Evolutionary conservation across 2,888 invertebrate species (phyloP).

Genomic region (Meiosimyza decipiens): DNA sequence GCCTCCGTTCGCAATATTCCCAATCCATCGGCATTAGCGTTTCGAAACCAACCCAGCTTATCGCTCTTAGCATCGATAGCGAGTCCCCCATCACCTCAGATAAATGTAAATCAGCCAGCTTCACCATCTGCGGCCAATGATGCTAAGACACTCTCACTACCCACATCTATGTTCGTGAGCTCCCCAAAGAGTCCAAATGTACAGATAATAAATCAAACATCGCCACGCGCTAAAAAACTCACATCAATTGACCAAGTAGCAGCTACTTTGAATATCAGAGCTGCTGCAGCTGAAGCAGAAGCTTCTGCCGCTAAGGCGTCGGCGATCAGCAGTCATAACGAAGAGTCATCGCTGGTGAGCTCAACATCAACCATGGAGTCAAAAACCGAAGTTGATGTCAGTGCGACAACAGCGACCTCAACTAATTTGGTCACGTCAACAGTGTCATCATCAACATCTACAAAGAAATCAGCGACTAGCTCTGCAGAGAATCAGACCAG

Average conservation of each 20-base stretch:
- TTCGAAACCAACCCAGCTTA: slow-evolving; percentile 67
- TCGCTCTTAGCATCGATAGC: slow-evolving; percentile 42
- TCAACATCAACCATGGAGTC: slow-evolving; percentile 44
- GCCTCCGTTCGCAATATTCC: slow-evolving; percentile 74
- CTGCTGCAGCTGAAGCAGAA: slow-evolving; percentile 59
- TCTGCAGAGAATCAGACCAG: neutral
- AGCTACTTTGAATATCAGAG: slow-evolving; percentile 63
- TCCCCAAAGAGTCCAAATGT: slow-evolving; percentile 21
- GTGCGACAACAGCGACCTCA: neutral
- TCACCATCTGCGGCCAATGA: slow-evolving; percentile 23
- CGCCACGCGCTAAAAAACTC: slow-evolving; percentile 58
- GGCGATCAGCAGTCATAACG: slow-evolving; percentile 42
- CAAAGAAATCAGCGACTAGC: neutral
- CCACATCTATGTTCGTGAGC: slow-evolving; percentile 1
- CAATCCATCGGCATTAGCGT: slow-evolving; percentile 72
- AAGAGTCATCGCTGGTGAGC: slow-evolving; percentile 42
- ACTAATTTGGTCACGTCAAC: neutral
- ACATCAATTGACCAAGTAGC: slow-evolving; percentile 65
- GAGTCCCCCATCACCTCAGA: slow-evolving; percentile 29
- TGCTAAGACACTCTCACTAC: slow-evolving; percentile 18
- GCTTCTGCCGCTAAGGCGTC: slow-evolving; percentile 53
- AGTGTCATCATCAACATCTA: neutral
- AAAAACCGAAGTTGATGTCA: neutral
- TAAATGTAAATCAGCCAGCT: slow-evolving; percentile 28
- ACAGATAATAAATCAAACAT: slow-evolving; percentile 33